Evolutionary conservation across 2,113 vertebrate species (phyloP).

Genomic region (Strigops habroptila): DNA sequence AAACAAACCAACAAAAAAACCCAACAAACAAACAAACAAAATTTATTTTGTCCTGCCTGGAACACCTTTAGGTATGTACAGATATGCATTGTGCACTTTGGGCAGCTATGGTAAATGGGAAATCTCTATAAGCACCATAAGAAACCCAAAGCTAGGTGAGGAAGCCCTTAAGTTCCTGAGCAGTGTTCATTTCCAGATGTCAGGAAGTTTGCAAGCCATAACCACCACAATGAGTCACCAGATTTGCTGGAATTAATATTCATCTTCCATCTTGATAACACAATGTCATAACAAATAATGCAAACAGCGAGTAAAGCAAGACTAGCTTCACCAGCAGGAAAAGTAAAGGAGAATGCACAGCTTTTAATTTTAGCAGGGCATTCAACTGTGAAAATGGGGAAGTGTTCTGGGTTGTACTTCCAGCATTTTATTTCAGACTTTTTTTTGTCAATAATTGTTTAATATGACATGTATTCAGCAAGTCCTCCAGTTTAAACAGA

Average conservation of each 20-base stretch:
- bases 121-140: neutral
- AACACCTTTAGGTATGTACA: neutral
- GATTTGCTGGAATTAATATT: constrained; percentile 4
- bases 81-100: neutral
- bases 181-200: neutral
- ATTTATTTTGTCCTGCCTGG: neutral
- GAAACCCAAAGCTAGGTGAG: neutral
- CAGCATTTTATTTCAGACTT: neutral
- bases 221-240: neutral
- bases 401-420: neutral
- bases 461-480: neutral
- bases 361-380: constrained; percentile 15
- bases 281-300: neutral
- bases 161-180: neutral
- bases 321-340: neutral
- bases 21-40: neutral
- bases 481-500: neutral
- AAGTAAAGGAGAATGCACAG: neutral
- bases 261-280: neutral
- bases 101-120: neutral
- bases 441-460: neutral
- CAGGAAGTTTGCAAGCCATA: neutral
- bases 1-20: no score
- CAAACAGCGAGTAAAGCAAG: neutral
- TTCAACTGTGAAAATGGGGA: neutral